phyloP scores from a whole-genome alignment of 1,140 invertebrate species.

The Rhyzopertha dominica region DNA sequence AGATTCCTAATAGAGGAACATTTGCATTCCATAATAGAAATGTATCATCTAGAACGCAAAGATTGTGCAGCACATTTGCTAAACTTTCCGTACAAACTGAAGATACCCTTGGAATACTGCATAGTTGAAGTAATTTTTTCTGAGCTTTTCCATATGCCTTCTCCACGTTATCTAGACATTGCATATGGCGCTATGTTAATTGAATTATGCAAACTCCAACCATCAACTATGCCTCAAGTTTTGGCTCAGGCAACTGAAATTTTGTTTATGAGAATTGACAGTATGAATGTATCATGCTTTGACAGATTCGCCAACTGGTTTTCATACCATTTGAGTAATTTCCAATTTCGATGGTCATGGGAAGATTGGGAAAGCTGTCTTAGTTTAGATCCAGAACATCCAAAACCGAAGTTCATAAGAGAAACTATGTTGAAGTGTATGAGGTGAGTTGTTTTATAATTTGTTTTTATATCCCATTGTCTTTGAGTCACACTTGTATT shows the following conservation, averaged over 20 bases:
- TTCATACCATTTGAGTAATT: slow-evolving; percentile 98
- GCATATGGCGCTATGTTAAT: slow-evolving; percentile 94
- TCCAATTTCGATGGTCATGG: slow-evolving; percentile 99
- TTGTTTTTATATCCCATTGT: too few species aligned
- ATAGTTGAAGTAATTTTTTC: slow-evolving; percentile 96
- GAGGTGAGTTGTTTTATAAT: slow-evolving; percentile 58
- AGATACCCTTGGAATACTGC: slow-evolving; percentile 96
- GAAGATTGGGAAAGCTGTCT: slow-evolving; percentile 87
- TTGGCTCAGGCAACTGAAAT: slow-evolving; percentile 97
- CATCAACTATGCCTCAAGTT: slow-evolving; percentile 95
- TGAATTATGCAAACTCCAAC: slow-evolving; percentile 95
- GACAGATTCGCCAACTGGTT: slow-evolving; percentile 98
- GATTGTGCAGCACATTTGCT: slow-evolving; percentile 91
- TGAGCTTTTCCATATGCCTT: slow-evolving; percentile 90
- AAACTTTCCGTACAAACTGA: slow-evolving; percentile 87
- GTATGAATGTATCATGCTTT: slow-evolving; percentile 95
- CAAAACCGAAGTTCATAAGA: slow-evolving; percentile 91
- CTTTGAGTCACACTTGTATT: too few species aligned
- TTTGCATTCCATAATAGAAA: slow-evolving; percentile 87
- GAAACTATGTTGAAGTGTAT: slow-evolving; percentile 90
- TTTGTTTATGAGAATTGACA: slow-evolving; percentile 90
- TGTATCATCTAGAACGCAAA: slow-evolving; percentile 84
- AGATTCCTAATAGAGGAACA: slow-evolving; percentile 97
- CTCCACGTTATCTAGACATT: slow-evolving; percentile 83
- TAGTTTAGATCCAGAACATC: slow-evolving; percentile 81